Conservation (phyloP, 2,888 invertebrate genomes). For the Fissipunctia ypsillon region DNA sequence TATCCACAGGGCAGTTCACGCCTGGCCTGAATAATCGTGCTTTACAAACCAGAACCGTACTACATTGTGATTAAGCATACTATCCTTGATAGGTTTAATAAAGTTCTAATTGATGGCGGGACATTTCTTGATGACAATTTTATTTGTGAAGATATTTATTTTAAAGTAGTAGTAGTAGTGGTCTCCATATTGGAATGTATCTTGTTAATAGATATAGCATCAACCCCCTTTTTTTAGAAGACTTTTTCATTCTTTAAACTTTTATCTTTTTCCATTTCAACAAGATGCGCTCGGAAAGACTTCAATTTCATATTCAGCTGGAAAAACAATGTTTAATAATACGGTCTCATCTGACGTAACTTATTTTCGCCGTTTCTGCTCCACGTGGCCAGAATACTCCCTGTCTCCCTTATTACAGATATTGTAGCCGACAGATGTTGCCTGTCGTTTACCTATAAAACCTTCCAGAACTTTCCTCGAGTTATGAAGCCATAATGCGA, state of each 20-base stretch:
- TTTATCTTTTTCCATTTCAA: background rate
- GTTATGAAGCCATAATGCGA: conserved; percentile 66
- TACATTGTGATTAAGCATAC: background rate
- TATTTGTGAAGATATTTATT: too few relatives aligned
- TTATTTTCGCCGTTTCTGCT: conserved; percentile 58
- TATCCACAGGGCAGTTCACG: conserved; percentile 17
- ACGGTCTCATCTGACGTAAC: conserved; percentile 52
- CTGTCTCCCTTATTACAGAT: conserved; percentile 63
- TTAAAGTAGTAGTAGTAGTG: too few relatives aligned
- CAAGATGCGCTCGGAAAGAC: background rate
- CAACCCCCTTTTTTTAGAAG: background rate
- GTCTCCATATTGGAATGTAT: too few relatives aligned
- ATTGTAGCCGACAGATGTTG: conserved; percentile 71
- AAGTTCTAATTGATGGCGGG: background rate
- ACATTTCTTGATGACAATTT: background rate
- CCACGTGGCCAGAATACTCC: conserved; percentile 54
- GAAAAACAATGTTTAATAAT: conserved; percentile 59
- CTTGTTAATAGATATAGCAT: background rate
- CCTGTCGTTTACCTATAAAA: conserved; percentile 69
- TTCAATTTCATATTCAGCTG: conserved; percentile 29
- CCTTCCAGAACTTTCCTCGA: conserved; percentile 61
- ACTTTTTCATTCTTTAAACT: background rate
- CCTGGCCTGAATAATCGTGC: conserved; percentile 27
- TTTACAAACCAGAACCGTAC: conserved; percentile 3
- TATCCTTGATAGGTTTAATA: background rate